Evolutionary conservation across 2,113 vertebrate genomes (phyloP), one percentile per base, ranked within the genome.

Genomic region (Gnathonemus longibarbis): DNA sequence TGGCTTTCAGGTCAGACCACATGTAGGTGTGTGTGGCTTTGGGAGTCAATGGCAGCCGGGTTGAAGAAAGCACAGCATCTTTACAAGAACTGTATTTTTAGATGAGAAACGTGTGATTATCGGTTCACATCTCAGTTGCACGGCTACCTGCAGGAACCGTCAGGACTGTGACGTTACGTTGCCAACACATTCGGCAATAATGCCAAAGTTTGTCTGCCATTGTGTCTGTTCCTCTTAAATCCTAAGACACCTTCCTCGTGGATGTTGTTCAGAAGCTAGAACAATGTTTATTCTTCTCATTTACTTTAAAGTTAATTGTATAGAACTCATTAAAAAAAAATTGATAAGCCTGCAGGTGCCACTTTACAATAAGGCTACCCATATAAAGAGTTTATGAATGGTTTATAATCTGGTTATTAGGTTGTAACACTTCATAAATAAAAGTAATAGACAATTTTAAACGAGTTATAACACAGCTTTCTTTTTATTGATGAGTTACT

Each of bases 1-100:
- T 74, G 88, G 58, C 58, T 88, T 88, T 88, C 88, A 70, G 62
- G 88, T 88, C 88, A 48, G 62, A 88, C 88, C 88, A 88, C 88
- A 88, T 48, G 58, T 88, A 74, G 88, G 88, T 88, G 88, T 74
- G 88, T 88, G 88, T 74, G 56, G 62, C 62, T 74, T 74, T 74
- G 88, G 88, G 62, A 88, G 62, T 74, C 42, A 74, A 62, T 74
- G 24, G 24, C 53, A 48, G 62, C n/a, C 62, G 24, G 62, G 88
- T 31, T 74, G 35, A 49, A 50, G 84, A 86, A 49, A 27, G n/a
- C 48, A 50, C 45, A 31, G 53, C 56, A 88, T 66, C 21, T 42
- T 88, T 88, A 50, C 86, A 87, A 56, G 27, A 58, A 31, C n/a
- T 56, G 11, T 87, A 53, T 87, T 35, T 87, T 52, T 53, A 56